These are phyloP conservation scores for Caenorhabditis brenneri DNA, from an alignment of 1,140 invertebrate species.

Conservation along the genomic window DNA sequence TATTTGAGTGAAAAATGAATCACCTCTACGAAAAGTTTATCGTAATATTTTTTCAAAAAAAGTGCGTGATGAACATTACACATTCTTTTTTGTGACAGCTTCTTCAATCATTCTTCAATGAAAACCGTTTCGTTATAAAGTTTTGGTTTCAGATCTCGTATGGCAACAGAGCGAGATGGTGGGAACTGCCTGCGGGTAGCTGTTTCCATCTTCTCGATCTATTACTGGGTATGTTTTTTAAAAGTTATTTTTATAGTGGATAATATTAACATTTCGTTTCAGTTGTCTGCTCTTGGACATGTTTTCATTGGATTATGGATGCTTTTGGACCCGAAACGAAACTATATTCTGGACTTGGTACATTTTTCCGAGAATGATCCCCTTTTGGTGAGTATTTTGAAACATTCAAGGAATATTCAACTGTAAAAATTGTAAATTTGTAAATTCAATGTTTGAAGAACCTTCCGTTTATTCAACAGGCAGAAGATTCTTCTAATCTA, in stretches of 20 bases:
- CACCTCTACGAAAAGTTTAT: no score
- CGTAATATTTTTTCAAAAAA: no score
- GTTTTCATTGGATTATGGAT: conserved; percentile 59
- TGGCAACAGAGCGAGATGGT: conserved; percentile 39
- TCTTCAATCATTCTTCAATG: background rate
- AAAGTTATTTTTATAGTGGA: background rate
- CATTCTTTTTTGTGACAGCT: no score
- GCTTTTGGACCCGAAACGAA: conserved; percentile 55
- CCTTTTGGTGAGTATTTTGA: conserved; percentile 41
- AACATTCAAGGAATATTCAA: background rate
- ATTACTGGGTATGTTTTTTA: conserved; percentile 26
- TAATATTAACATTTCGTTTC: background rate
- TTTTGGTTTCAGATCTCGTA: background rate
- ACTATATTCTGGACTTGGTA: conserved; percentile 56
- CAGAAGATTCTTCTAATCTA: no score
- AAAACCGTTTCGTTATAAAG: background rate
- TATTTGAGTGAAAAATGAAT: no score
- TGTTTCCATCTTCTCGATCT: conserved; percentile 36
- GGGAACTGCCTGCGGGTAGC: background rate
- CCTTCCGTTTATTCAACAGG: no score
- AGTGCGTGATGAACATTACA: no score
- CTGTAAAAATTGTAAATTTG: no score
- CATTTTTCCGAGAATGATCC: conserved; percentile 60
- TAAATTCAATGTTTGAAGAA: no score
- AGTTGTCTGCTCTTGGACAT: conserved; percentile 47